Evolutionary conservation across 2,888 invertebrate species (phyloP), one percentile per base, ranked within the genome.

Genomic region (Caenorhabditis uteleia): DNA sequence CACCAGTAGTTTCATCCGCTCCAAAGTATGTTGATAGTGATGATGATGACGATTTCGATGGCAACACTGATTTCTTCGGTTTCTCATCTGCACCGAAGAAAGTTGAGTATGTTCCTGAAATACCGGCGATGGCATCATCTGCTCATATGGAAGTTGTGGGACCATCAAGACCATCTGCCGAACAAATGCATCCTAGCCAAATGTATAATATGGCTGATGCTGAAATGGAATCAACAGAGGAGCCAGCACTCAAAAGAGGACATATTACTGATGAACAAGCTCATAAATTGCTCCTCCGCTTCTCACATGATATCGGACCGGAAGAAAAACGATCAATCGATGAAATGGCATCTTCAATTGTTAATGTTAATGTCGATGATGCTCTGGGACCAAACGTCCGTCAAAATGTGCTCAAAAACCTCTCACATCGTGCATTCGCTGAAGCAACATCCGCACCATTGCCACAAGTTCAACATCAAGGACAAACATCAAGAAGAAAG

Each of bases 311-410:
- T 25, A 72, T 74, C 21, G 70, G 73, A 38, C 49, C 54, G 3
- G 65, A 59, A 39, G 74, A 72, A n/a, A 62, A 65, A 39, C 59
- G 77, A 5, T 56, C 62, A 5, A 50, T 72, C 43, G 67, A 75
- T 23, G 70, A 72, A 31, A 77, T 78, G 46, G 75, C 77, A 4
- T 68, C 64, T 34, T 67, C 74, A 7, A 68, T 81, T 16, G 64
- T 81, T 29, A 80, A 81, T 42, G 77, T 82, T 33, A 77, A 66
- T 33, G 81, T 82, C 4, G 82, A 82, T 55, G 55, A 46, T 42
- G 74, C 73, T 10, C 62, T 81, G 8, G 81, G 81, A 8, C 79
- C 79, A 10, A 74, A 80, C 58, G 70, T 82, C 8, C 74, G 74
- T 26, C 69, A 68, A 38, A 80, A 65, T 39, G 62, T 81, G 8